Base-by-base conservation (phyloP, 2,113 vertebrate species). In the Natator depressus region DNA sequence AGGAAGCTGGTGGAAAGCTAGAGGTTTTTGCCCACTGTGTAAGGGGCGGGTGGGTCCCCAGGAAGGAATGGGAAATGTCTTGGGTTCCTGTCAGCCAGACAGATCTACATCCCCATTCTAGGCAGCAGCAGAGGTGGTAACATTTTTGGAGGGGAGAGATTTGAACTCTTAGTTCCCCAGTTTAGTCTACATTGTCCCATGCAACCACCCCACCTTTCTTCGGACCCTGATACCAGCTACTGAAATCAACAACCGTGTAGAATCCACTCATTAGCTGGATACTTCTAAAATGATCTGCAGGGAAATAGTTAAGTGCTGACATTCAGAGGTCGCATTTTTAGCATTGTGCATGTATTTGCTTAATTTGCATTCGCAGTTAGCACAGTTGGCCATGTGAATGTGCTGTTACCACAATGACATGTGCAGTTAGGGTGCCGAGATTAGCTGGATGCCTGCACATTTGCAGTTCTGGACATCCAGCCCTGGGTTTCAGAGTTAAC, bases 311-410 rank as follows among this genome's bases (percentile, higher is more conserved):
- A 82, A 94, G 89, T 87, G 65, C 95, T 97, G 95, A 96, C 95
- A 96, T 97, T 97, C 95, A 96, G 97, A 97, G 96, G 97, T 97
- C 94, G 92, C 93, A 38, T 95, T 94, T 89, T 25, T 84, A 96
- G 87, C 94, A 54, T 35, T 50, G 94, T 95, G 94, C 96, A 85
- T 95, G 94, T 89, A 85, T 94, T 95, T 89, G 94, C 93, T 96
- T 95, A 85, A 94, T 96, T 97, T 96, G 91, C 96, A 92, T 96
- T 95, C 95, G 96, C 95, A 79, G 20, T 54, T 94, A 93, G 94
- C 95, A 93, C 49, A 84, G 90, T 94, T 96, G 93, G 94, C 95
- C 96, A 65, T 95, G 96, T 5, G 19, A 95, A 93, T 97, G 96
- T 97, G 96, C 94, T 85, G 96, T 97, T 96, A 91, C 95, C 93